Percentiles rank a stretch among this genome's conserved stretches.
phyloP scores from a whole-genome alignment of 2,113 vertebrate genomes.

The Bufo gargarizans region DNA sequence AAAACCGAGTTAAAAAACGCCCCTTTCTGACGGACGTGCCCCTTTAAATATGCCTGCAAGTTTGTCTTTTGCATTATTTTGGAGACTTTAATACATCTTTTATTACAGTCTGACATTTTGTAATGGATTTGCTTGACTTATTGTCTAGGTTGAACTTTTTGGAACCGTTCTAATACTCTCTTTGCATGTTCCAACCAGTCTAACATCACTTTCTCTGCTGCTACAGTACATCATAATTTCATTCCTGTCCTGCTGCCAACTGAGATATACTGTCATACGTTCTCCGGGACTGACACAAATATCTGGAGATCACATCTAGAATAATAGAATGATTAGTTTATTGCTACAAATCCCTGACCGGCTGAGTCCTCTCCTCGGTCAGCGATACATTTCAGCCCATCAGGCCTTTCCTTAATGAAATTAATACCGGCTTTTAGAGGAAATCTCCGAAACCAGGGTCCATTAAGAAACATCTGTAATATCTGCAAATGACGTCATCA shows the following conservation, averaged over 20 bases:
- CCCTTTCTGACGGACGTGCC: no score
- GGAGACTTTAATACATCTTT: not conserved
- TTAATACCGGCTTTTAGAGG: slow-evolving; percentile 20
- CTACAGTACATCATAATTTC: not conserved
- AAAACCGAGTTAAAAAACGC: no score
- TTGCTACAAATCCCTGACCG: not conserved
- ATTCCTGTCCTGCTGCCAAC: not conserved
- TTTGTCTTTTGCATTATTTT: no score
- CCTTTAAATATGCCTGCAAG: no score
- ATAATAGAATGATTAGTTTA: slow-evolving; percentile 13
- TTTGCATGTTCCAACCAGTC: not conserved
- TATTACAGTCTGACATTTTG: not conserved
- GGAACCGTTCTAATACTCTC: not conserved
- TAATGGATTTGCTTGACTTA: not conserved
- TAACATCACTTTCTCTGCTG: not conserved
- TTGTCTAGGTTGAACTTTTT: not conserved
- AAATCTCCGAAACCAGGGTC: not conserved
- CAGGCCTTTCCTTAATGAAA: slow-evolving; percentile 7
- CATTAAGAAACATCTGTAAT: slow-evolving; percentile 28
- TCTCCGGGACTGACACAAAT: not conserved
- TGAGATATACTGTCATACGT: not conserved
- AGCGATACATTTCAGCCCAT: not conserved
- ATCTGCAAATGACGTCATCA: slow-evolving; percentile 12
- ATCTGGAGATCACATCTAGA: slow-evolving; percentile 19
- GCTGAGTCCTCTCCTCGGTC: not conserved